Evolutionary conservation across 2,797 vertebrate species (phyloP), one percentile per base, ranked within the genome.

Genomic region (Meriones psammophilus): DNA sequence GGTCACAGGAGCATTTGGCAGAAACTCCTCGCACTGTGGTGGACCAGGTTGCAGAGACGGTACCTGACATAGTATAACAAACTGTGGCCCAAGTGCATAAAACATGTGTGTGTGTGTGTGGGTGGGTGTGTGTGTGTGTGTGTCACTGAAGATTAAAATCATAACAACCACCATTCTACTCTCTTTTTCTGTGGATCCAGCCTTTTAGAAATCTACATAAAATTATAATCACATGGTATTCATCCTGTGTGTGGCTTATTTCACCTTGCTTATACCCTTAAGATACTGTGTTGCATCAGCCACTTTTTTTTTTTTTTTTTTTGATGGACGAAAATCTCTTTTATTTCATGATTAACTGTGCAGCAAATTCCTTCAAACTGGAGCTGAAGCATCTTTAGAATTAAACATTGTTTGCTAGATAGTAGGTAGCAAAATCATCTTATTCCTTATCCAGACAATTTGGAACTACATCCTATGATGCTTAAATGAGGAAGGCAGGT

Each of bases 381-480:
- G 15, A 69, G 50, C 77, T 94, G 46, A 68, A 81, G 12, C 62
- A 86, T 50, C 56, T 94, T 97, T 96, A 79, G 56, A 92, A 80
- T 94, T 97, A 69, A 62, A 91, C n/a, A 68, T 46, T 56, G 17
- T 86, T 78, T 62, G 83, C 62, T 88, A 39, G 84, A 39, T 81
- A 60, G 56, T 62, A 84, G 54, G 66, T 86, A 64, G 17, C 46
- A 86, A 81, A 50, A 81, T 36, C 22, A 66, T 86, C 68, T 56
- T 74, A 71, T 64, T 54, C 50, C 39, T 83, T 78, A 39, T 83
- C 66, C 77, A 93, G 69, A 95, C n/a, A 30, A n/a, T 60, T 95
- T 94, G 26, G 18, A 79, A 50, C 74, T 5, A 66, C 73, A 83
- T 33, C 20, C 58, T 58, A 33, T 76, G 87, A n/a, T 74, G 79